phyloP scores from a whole-genome alignment of 2,797 vertebrate species.

The Protosalanx chinensis region DNA sequence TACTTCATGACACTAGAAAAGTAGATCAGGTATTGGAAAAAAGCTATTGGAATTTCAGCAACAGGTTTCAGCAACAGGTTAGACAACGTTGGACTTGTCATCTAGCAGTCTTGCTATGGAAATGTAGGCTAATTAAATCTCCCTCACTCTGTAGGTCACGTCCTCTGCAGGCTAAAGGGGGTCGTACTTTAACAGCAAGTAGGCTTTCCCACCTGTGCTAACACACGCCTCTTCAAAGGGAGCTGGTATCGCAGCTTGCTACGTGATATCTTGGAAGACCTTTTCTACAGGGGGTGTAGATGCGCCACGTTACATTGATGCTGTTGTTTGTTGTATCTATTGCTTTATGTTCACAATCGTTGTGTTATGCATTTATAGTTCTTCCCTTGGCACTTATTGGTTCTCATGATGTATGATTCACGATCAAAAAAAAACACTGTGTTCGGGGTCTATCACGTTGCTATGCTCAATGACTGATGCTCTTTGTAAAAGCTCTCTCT shows the following conservation, averaged over 20 bases:
- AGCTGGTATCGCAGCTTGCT: background rate
- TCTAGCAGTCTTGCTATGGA: background rate
- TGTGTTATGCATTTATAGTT: no score
- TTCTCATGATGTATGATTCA: no score
- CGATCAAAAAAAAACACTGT: no score
- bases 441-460: no score
- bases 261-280: background rate
- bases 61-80: background rate
- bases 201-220: background rate
- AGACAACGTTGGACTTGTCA: no score
- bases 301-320: background rate
- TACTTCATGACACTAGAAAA: no score
- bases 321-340: no score
- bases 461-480: no score
- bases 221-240: background rate
- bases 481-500: no score
- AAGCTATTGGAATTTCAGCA: conserved; percentile 1
- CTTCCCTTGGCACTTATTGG: no score
- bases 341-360: no score
- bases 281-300: background rate
- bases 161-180: background rate
- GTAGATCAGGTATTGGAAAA: no score
- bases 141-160: background rate
- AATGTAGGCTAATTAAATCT: background rate
- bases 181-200: background rate